These are phyloP conservation scores for Karalla daura DNA, from an alignment of 2,797 vertebrate genomes.

Conservation along the genomic window DNA sequence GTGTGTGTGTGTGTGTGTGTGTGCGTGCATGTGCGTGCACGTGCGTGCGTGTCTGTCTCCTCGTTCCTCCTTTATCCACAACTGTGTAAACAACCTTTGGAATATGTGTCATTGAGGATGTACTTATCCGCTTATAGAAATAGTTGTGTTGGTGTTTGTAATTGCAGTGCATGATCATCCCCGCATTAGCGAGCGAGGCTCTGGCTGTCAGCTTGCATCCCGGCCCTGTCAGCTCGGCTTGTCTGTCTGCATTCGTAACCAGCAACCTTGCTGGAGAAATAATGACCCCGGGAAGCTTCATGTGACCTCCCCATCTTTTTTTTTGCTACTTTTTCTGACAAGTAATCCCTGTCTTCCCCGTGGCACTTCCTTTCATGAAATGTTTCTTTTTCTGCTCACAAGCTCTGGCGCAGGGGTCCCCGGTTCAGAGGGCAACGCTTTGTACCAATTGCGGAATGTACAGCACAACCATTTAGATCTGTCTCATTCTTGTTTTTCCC, in stretches of 20 bases:
- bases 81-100: conserved; percentile 22
- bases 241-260: conserved; percentile 28
- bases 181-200: conserved; percentile 24
- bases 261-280: conserved; percentile 16
- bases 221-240: conserved; percentile 1
- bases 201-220: conserved; percentile 7
- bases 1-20: not conserved
- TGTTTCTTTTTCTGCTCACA: conserved; percentile 27
- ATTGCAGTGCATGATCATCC: conserved; percentile 8
- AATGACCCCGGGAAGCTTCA: conserved; percentile 23
- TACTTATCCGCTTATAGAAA: not conserved
- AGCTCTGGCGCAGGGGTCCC: not conserved
- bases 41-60: not conserved
- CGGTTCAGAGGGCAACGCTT: conserved; percentile 34
- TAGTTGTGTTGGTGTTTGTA: conserved; percentile 1
- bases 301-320: conserved; percentile 13
- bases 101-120: conserved; percentile 13
- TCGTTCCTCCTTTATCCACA: not conserved
- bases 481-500: conserved; percentile 10
- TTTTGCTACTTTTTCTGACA: conserved; percentile 16
- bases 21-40: no score
- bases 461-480: conserved; percentile 21
- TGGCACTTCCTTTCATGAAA: conserved; percentile 28
- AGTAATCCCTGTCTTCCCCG: conserved; percentile 20
- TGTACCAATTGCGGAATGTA: conserved; percentile 19